Base-by-base conservation (phyloP, 2,888 invertebrate species). In the Eugnorisma glareosa region DNA sequence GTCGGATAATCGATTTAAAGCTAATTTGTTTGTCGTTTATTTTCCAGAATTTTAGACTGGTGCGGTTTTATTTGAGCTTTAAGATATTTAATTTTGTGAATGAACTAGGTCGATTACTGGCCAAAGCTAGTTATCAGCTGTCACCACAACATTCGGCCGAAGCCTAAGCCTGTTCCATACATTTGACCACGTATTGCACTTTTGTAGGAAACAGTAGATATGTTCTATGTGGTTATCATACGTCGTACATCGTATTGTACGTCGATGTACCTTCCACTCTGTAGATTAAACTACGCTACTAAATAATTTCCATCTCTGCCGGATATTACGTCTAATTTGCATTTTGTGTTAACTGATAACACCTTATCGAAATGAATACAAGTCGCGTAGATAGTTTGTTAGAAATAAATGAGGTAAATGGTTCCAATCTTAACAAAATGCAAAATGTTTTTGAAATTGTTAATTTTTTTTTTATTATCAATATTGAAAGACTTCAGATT, bases 291-390 rank as follows among this genome's bases (percentile, higher is more conserved):
- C 37, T 37, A 7, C n/a, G 21, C 45, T 57, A 48, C 31, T 48
- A 31, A 48, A 40, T 13, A 48, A 66, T 35, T 21, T 37, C n/a
- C 2, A 0, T 37, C 45, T 64, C 28, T 40, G 15, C n/a, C 21
- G 7, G 35, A n/a, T 21, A 67, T 48, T 51, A 37, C 24, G 76
- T 81, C 66, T 73, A 75, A 75, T 80, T 79, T 81, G 59, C 68
- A 68, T 59, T 31, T 37, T 66, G 7, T 68, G 77, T 66, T 69
- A 81, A 69, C 63, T 68, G 81, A 81, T 69, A 81, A 66, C 35
- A 28, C 51, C n/a, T 72, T 81, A 72, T 77, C 81, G 13, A 59
- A 15, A 63, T n/a, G 43, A 51, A 45, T 72, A 69, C 54, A 40
- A 59, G 43, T 40, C 21, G 43, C 21, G 5, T 10, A 67, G 59